Evolutionary conservation across 2,113 vertebrate species (phyloP).

Genomic region (Mohoua ochrocephala): DNA sequence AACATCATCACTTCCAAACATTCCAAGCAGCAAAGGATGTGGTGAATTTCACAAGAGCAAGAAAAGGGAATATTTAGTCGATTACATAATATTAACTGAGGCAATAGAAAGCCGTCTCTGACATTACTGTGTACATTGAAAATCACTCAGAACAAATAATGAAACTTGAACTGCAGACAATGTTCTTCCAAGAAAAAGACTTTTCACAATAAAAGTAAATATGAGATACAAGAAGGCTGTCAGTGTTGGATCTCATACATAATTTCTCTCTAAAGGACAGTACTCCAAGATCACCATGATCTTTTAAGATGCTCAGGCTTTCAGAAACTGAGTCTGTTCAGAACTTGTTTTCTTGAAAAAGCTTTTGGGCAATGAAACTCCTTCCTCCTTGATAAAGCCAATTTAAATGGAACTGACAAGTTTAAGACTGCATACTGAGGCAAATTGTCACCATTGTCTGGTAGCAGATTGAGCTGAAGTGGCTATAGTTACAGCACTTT

Average conservation of each 20-base stretch:
- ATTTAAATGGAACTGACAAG: slow-evolving; percentile 64
- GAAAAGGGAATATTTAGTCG: background rate
- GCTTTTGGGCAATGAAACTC: slow-evolving; percentile 20
- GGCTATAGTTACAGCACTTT: slow-evolving; percentile 24
- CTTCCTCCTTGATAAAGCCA: slow-evolving; percentile 46
- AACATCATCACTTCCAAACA: background rate
- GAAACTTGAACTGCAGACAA: background rate
- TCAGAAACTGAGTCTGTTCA: slow-evolving; percentile 25
- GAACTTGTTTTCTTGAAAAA: slow-evolving; percentile 48
- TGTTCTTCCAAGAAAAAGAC: background rate
- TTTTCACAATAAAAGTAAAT: slow-evolving; percentile 13
- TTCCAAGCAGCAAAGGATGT: background rate
- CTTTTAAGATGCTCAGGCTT: slow-evolving; percentile 38
- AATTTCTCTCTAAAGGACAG: slow-evolving; percentile 28
- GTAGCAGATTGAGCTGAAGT: slow-evolving; percentile 19
- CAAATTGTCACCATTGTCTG: slow-evolving; percentile 58
- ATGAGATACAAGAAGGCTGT: background rate
- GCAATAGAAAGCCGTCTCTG: background rate
- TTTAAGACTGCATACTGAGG: slow-evolving; percentile 37
- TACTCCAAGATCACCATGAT: background rate
- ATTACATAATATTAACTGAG: background rate
- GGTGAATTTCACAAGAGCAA: background rate
- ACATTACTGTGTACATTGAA: background rate
- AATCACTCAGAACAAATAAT: slow-evolving; percentile 20
- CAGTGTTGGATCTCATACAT: slow-evolving; percentile 5